Evolutionary conservation across 2,888 invertebrate species (phyloP).

Genomic region (Aethes cnicana): DNA sequence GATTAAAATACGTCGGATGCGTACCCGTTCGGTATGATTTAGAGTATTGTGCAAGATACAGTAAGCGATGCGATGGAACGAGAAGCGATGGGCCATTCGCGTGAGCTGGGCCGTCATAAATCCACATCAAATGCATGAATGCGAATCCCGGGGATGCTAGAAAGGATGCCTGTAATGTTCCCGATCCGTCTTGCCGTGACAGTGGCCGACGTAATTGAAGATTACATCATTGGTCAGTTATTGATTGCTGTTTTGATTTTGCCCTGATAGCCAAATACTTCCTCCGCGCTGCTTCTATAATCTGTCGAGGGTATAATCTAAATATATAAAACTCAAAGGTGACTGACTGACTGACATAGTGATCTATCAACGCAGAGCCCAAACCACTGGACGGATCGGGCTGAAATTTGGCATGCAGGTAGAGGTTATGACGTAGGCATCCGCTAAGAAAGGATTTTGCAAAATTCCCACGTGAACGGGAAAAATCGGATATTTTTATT

Average conservation of each 20-base stretch:
- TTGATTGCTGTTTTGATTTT: conserved; percentile 28
- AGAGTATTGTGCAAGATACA: conserved; percentile 28
- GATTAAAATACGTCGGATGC: conserved; percentile 33
- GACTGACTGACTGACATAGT: too few species aligned
- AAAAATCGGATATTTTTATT: too few species aligned
- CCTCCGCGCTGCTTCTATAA: too few species aligned
- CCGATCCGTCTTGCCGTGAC: conserved; percentile 55
- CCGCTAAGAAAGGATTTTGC: too few species aligned
- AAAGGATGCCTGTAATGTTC: conserved; percentile 46
- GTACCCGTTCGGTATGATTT: conserved; percentile 32
- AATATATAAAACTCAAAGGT: too few species aligned
- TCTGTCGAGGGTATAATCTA: too few species aligned
- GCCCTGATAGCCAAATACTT: too few species aligned
- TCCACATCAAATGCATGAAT: conserved; percentile 33
- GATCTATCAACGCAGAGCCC: too few species aligned
- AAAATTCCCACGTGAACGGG: too few species aligned
- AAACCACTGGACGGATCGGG: too few species aligned
- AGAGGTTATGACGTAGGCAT: too few species aligned
- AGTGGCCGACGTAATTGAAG: conserved; percentile 51
- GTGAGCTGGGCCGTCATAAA: conserved; percentile 36
- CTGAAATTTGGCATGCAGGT: too few species aligned
- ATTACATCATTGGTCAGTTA: conserved; percentile 43
- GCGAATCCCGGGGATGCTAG: conserved; percentile 31
- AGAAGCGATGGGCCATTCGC: conserved; percentile 42
- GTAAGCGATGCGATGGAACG: conserved; percentile 32